Conservation (phyloP, 2,888 invertebrate species). For the Calliopum simillimum region DNA sequence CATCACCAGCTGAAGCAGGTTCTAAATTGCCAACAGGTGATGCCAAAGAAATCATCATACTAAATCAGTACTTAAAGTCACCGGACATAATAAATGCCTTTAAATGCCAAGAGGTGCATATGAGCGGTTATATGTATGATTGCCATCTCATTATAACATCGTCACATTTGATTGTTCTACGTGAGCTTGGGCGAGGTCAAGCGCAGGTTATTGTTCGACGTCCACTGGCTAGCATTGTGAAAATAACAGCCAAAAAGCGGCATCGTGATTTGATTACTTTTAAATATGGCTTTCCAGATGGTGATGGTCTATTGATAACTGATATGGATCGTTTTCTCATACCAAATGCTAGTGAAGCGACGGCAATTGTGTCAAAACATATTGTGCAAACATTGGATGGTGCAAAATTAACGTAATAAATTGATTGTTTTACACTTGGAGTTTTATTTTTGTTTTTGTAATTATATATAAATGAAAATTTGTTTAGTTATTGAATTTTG, state of each 20-base stretch:
- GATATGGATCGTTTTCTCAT: constrained; percentile 95
- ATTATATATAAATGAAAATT: background rate
- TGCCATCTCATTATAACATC: constrained; percentile 89
- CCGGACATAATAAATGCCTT: constrained; percentile 88
- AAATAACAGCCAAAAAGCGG: constrained; percentile 96
- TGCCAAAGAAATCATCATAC: constrained; percentile 81
- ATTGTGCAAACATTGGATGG: constrained; percentile 74
- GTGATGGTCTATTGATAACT: constrained; percentile 81
- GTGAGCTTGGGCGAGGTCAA: constrained; percentile 79
- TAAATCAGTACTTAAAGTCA: constrained; percentile 84
- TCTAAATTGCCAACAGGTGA: constrained; percentile 71
- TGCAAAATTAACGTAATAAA: constrained; percentile 58
- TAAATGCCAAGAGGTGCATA: constrained; percentile 91
- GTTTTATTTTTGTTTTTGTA: constrained; percentile 24
- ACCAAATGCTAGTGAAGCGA: constrained; percentile 90
- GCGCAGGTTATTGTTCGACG: constrained; percentile 89
- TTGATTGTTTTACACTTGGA: background rate
- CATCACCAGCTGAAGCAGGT: constrained; percentile 64
- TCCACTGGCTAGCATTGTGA: constrained; percentile 91
- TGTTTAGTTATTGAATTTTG: background rate
- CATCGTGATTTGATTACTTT: constrained; percentile 97
- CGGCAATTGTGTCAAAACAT: constrained; percentile 89
- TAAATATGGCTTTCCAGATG: constrained; percentile 90
- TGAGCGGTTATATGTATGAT: constrained; percentile 89
- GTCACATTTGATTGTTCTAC: constrained; percentile 86